Percentiles rank a stretch among this genome's conserved stretches.
Evolutionary conservation across 1,140 invertebrate genomes (phyloP).

Genomic region (Zaprionus kolodkinae): DNA sequence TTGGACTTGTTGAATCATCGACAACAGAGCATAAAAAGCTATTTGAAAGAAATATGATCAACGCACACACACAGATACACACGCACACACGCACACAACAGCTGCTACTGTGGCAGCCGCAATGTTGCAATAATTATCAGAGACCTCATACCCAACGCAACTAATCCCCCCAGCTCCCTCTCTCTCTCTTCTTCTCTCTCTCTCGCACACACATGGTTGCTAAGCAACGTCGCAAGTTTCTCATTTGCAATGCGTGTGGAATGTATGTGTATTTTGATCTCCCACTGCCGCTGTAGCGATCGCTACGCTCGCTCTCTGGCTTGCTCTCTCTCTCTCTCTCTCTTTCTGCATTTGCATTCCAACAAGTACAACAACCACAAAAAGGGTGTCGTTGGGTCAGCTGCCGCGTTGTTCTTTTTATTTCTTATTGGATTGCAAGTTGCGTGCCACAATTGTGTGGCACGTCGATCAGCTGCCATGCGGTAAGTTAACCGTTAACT

Average conservation of each 20-base stretch:
- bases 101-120: constrained; percentile 21
- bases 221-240: constrained; percentile 6
- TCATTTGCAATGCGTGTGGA: constrained; percentile 9
- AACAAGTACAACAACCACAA: background rate
- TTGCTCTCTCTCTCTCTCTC: background rate
- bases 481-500: constrained; percentile 36
- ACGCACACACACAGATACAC: constrained; percentile 33
- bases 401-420: constrained; percentile 14
- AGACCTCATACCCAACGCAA: constrained; percentile 1
- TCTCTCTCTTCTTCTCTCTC: background rate
- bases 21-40: constrained; percentile 58
- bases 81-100: constrained; percentile 12
- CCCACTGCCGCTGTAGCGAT: background rate
- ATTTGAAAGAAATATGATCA: constrained; percentile 60
- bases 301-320: background rate
- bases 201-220: background rate
- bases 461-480: constrained; percentile 32
- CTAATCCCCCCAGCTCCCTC: background rate
- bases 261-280: background rate
- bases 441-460: constrained; percentile 12
- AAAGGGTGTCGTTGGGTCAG: constrained; percentile 60
- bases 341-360: constrained; percentile 23
- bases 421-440: constrained; percentile 21
- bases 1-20: constrained; percentile 67
- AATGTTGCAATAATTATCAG: constrained; percentile 71